Conservation (phyloP, 2,888 invertebrate species). For the Onthophagus sagittarius region DNA sequence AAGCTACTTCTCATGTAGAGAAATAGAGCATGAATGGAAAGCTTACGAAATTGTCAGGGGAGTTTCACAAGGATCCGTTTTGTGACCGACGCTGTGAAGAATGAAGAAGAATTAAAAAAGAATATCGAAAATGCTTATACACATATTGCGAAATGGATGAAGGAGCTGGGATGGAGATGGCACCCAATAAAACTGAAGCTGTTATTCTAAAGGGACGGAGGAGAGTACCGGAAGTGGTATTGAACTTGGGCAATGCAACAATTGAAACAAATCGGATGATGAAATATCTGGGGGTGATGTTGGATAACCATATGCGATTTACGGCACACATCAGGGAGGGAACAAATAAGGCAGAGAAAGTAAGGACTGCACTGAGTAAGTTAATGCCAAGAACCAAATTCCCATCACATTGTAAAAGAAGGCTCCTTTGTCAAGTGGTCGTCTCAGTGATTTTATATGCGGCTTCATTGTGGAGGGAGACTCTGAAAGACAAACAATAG, state of each 20-base stretch:
- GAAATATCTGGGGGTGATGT: neutral
- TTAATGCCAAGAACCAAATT: neutral
- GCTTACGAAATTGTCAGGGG: too few species aligned
- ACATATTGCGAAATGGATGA: neutral
- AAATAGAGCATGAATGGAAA: too few species aligned
- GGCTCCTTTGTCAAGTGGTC: neutral
- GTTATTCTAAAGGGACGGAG: neutral
- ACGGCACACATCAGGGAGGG: neutral
- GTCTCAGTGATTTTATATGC: too few species aligned
- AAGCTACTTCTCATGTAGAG: too few species aligned
- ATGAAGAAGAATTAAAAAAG: too few species aligned
- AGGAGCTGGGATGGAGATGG: neutral
- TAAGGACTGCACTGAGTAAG: neutral
- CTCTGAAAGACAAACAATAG: neutral
- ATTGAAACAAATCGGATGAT: too few species aligned
- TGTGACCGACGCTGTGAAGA: too few species aligned
- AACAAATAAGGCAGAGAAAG: neutral
- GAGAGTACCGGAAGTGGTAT: neutral
- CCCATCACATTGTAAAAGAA: neutral
- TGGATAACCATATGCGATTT: neutral
- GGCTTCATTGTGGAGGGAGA: too few species aligned
- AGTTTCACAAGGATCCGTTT: too few species aligned
- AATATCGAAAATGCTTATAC: neutral
- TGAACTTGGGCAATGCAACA: too few species aligned
- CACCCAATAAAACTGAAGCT: neutral